Conservation (phyloP, 2,113 vertebrate species). For the Pipra filicauda region DNA sequence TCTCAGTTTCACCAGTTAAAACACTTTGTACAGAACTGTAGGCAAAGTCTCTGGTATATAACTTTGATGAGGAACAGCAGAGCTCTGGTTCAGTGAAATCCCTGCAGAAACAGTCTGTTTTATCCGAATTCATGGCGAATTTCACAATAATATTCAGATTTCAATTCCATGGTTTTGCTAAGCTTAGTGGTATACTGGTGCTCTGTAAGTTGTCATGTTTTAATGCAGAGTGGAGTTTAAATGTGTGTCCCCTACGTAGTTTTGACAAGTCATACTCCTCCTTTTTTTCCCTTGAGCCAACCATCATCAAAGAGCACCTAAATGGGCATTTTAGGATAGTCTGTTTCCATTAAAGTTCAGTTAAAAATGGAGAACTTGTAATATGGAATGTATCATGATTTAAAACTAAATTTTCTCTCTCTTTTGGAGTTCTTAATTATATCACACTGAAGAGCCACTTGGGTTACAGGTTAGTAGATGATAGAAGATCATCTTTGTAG, state of each 20-base stretch:
- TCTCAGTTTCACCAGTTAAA: not conserved
- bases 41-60: not conserved
- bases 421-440: not conserved
- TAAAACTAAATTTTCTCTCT: not conserved
- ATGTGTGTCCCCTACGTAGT: rapidly evolving
- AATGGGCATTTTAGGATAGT: not conserved
- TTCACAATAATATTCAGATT: not conserved
- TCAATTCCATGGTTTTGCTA: not conserved
- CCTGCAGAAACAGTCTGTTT: not conserved
- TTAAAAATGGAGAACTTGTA: not conserved
- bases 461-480: not conserved
- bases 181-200: not conserved
- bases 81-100: not conserved
- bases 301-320: not conserved
- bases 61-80: not conserved
- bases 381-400: not conserved
- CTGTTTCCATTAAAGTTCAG: not conserved
- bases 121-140: not conserved
- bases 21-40: not conserved
- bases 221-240: not conserved
- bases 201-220: not conserved
- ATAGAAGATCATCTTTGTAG: not conserved
- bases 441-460: not conserved
- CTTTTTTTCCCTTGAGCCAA: not conserved
- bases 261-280: not conserved